Evolutionary conservation across 2,797 vertebrate genomes (phyloP), one percentile per base, ranked within the genome.

Genomic region (Zalophus californianus): DNA sequence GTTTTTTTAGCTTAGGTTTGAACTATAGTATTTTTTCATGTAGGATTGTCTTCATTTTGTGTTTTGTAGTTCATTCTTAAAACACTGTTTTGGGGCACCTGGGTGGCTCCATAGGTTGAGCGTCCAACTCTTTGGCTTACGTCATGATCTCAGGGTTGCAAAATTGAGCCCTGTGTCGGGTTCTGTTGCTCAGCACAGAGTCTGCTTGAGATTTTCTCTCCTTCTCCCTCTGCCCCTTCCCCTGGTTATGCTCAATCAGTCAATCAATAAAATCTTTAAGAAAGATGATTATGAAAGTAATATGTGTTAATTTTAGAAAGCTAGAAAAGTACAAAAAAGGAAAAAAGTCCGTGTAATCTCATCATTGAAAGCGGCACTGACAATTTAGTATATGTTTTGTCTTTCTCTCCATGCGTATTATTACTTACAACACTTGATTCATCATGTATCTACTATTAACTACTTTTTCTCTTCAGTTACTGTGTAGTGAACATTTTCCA

Each of bases 251-350:
- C 14, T n/a, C 7, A 16, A 62, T 29, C 25, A 62, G 32, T 32
- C 15, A 64, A 64, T 64, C 7, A 64, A 64, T 56, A 56, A 20
- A 56, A 56, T 20, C 54, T 68, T 82, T 35, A 10, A 38, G 38
- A 27, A 29, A 48, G 20, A 84, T 91, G 12, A 75, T 80, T 89
- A 70, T 70, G 35, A 85, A 50, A 64, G 20, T 58, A 87, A 60
- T 80, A 9, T 66, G 14, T 70, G 60, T 78, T 89, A 92, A 68
- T 62, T 89, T 70, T 92, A 93, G 85, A 89, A 73, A 78, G 83
- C 66, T 70, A 25, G 35, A 48, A 66, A 75, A 66, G 50, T 50
- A 35, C 9, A 35, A 62, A 82, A 79, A 72, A 48, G 29, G 15
- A 77, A 77, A 50, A 70, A 91, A 41, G 23, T 83, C 56, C n/a